These are phyloP conservation scores for Metopolophium dirhodum DNA, from an alignment of 1,140 invertebrate species.

Conservation along the genomic window DNA sequence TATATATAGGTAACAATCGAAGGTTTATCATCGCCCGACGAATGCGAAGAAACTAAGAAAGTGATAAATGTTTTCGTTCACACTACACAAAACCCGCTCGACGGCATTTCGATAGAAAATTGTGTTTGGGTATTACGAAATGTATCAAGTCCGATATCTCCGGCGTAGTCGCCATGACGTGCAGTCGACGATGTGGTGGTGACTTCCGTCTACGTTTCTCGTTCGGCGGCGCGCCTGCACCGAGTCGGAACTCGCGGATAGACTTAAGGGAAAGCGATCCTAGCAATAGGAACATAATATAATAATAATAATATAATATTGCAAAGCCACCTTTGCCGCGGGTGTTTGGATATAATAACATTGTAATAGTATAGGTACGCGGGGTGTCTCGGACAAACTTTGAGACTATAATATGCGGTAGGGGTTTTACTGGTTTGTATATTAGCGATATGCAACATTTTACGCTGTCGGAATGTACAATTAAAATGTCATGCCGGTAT, in stretches of 20 bases:
- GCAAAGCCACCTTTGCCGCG: too few relatives aligned
- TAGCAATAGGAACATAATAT: neutral
- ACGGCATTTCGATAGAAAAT: neutral
- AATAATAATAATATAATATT: too few relatives aligned
- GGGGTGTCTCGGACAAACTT: neutral
- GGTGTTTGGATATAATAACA: too few relatives aligned
- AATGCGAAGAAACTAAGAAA: neutral
- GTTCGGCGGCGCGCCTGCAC: too few relatives aligned
- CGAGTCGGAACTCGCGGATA: neutral
- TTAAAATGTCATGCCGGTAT: too few relatives aligned
- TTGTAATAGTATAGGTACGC: neutral
- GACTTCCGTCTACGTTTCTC: neutral
- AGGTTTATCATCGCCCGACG: neutral
- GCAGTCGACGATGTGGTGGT: neutral
- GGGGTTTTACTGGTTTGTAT: neutral
- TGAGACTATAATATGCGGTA: neutral
- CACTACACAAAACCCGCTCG: neutral
- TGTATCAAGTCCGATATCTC: neutral
- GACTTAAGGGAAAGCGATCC: neutral
- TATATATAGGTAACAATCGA: neutral
- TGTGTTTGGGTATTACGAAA: neutral
- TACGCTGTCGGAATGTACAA: neutral
- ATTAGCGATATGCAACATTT: neutral
- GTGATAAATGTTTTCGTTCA: neutral
- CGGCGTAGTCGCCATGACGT: neutral